phyloP scores from a whole-genome alignment of 1,140 invertebrate species.

The Formica exsecta region DNA sequence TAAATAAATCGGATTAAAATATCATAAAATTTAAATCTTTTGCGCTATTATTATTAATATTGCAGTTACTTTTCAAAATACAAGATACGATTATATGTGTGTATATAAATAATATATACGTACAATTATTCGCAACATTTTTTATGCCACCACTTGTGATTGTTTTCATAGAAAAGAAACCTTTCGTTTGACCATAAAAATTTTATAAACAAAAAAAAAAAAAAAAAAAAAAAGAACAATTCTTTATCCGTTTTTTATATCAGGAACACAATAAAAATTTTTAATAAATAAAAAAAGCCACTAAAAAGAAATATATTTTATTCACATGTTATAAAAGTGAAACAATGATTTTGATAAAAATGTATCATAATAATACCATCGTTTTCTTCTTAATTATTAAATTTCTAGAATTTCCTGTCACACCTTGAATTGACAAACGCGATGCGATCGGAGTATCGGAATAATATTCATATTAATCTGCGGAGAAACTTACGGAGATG shows the following conservation, averaged over 20 bases:
- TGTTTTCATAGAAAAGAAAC: background rate
- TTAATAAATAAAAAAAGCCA: background rate
- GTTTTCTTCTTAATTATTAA: background rate
- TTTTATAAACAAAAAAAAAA: too few relatives aligned
- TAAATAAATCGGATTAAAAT: too few relatives aligned
- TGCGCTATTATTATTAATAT: too few relatives aligned
- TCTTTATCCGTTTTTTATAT: background rate
- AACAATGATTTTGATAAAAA: background rate
- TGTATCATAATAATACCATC: background rate
- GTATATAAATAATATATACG: background rate
- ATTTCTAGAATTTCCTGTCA: background rate
- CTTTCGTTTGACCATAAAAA: background rate
- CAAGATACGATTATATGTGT: too few relatives aligned
- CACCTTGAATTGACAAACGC: background rate
- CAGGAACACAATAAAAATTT: background rate
- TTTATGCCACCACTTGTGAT: too few relatives aligned
- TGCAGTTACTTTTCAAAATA: too few relatives aligned
- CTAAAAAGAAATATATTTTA: background rate
- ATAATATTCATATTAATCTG: background rate
- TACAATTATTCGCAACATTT: background rate
- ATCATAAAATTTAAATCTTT: too few relatives aligned
- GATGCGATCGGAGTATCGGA: background rate
- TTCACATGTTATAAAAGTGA: too few relatives aligned
- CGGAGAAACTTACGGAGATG: slow-evolving; percentile 1
- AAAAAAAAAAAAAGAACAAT: too few relatives aligned